phyloP scores from a whole-genome alignment of 1,140 invertebrate species.

The Drosophila virilis region DNA sequence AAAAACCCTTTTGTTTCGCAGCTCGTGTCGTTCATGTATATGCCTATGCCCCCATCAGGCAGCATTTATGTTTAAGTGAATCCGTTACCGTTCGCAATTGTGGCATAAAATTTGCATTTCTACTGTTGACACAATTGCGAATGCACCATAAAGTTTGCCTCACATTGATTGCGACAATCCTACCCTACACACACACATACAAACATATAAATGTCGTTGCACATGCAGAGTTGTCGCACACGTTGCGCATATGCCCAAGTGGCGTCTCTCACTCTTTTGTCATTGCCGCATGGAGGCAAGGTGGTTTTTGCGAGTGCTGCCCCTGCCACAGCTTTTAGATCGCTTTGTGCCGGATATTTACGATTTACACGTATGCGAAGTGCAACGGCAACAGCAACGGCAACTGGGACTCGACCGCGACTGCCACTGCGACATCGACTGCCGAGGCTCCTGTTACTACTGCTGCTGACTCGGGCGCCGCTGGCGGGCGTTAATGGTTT shows the following conservation, averaged over 20 bases:
- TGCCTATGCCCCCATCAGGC: background rate
- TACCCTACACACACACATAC: background rate
- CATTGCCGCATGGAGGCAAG: constrained; percentile 26
- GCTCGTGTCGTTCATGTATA: background rate
- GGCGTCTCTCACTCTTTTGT: constrained; percentile 27
- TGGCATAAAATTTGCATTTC: constrained; percentile 37
- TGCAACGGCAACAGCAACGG: constrained; percentile 58
- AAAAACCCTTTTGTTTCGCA: background rate
- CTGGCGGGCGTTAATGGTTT: constrained; percentile 59
- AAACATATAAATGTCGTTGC: constrained; percentile 13
- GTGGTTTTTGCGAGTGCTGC: constrained; percentile 13
- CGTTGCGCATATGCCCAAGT: constrained; percentile 16
- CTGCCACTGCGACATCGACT: constrained; percentile 14
- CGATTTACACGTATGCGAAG: constrained; percentile 79
- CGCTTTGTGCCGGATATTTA: constrained; percentile 76
- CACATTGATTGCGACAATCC: constrained; percentile 13
- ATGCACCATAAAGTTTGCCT: constrained; percentile 32
- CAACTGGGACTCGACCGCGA: background rate
- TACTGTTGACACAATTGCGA: constrained; percentile 36
- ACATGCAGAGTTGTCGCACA: constrained; percentile 5
- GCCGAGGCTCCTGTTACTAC: background rate
- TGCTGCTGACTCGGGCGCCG: constrained; percentile 19
- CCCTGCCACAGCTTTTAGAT: constrained; percentile 47
- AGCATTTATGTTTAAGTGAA: constrained; percentile 34
- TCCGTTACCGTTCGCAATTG: constrained; percentile 33